Percentiles rank a stretch among this genome's conserved stretches.
Evolutionary conservation across 2,888 invertebrate species (phyloP).

Genomic region (Bursaphelenchus okinawaensis): DNA sequence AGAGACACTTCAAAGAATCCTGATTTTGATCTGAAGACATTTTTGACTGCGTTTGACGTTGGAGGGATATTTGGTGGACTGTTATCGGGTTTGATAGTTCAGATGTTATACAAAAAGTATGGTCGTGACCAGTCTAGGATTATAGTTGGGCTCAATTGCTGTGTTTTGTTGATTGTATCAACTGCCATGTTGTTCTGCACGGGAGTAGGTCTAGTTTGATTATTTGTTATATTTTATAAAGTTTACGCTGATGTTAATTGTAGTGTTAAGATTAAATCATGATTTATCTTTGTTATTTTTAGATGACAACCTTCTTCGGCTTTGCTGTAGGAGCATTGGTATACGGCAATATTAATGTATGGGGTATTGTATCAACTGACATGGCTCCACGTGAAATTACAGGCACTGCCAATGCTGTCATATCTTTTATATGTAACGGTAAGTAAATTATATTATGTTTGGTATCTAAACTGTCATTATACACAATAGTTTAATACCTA

Average conservation of each 20-base stretch:
- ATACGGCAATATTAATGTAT: neutral
- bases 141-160: neutral
- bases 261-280: no score
- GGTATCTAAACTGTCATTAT: no score
- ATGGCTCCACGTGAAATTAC: neutral
- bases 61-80: neutral
- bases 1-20: neutral
- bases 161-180: neutral
- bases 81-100: neutral
- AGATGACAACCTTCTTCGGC: neutral
- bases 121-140: neutral
- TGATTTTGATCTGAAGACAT: neutral
- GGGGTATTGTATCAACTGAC: neutral
- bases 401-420: neutral
- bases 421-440: neutral
- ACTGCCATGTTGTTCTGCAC: neutral
- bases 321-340: neutral
- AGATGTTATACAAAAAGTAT: neutral
- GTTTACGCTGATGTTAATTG: no score
- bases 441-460: neutral
- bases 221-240: neutral
- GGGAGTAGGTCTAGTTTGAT: neutral
- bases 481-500: no score
- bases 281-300: no score
- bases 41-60: neutral